These are phyloP conservation scores for Lanistes nyassanus DNA, from an alignment of 1,140 invertebrate species.

Conservation along the genomic window DNA sequence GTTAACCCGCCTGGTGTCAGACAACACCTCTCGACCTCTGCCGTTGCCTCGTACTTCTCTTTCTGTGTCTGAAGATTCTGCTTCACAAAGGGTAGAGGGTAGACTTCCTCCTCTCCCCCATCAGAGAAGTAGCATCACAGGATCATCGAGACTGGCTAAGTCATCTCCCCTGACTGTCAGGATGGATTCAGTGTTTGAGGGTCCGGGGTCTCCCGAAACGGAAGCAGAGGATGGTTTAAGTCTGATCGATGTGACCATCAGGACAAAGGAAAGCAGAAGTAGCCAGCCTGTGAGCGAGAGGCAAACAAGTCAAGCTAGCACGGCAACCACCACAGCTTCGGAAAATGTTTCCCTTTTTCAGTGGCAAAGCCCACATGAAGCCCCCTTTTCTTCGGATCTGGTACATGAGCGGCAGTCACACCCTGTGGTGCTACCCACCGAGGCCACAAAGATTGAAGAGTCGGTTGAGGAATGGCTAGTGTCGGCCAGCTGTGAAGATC, in stretches of 20 bases:
- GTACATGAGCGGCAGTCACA: too few species aligned
- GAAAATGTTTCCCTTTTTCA: too few species aligned
- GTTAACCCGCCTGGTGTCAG: too few species aligned
- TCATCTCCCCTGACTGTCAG: neutral
- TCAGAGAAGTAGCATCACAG: neutral
- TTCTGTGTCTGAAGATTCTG: neutral
- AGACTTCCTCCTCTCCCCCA: slow-evolving; percentile 5
- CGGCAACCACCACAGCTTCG: neutral
- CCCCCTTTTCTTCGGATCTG: too few species aligned
- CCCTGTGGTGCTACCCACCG: too few species aligned
- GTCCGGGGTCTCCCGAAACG: too few species aligned
- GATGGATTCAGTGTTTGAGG: slow-evolving; percentile 3
- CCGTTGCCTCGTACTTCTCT: neutral
- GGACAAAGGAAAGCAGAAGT: neutral
- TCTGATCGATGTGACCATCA: too few species aligned
- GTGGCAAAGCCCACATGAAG: too few species aligned
- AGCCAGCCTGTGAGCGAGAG: neutral
- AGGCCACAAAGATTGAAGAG: neutral
- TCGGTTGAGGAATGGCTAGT: slow-evolving; percentile 38
- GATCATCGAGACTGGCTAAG: neutral
- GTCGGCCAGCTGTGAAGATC: slow-evolving; percentile 59
- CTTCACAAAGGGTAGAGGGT: neutral
- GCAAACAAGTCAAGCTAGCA: neutral
- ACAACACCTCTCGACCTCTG: too few species aligned
- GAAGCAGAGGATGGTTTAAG: too few species aligned